phyloP scores from a whole-genome alignment of 2,888 invertebrate species.

The Zeuzera pyrina region DNA sequence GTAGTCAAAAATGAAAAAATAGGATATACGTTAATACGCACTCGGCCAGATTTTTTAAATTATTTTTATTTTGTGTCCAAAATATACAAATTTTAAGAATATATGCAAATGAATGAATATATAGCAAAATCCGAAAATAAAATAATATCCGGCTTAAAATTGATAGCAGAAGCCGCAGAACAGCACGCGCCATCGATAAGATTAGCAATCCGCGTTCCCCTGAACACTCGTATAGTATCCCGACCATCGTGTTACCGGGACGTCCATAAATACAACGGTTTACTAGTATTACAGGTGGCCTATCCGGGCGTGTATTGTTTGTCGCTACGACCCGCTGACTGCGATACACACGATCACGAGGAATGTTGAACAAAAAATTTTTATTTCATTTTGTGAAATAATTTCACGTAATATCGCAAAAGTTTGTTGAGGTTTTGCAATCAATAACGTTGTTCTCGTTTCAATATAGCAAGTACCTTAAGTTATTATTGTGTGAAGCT shows the following conservation, averaged over 20 bases:
- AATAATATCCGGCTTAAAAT: too few species aligned
- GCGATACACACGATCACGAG: neutral
- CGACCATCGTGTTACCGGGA: slow-evolving; percentile 5
- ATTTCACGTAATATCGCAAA: neutral
- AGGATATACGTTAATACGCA: neutral
- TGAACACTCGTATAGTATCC: slow-evolving; percentile 7
- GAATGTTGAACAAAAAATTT: neutral
- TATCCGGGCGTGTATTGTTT: slow-evolving; percentile 11
- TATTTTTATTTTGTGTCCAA: neutral
- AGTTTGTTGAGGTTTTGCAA: too few species aligned
- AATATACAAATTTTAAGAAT: too few species aligned
- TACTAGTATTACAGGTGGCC: slow-evolving; percentile 9
- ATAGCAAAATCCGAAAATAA: too few species aligned
- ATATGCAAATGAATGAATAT: too few species aligned
- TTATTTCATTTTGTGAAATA: neutral
- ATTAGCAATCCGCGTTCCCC: slow-evolving; percentile 6
- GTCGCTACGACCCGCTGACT: slow-evolving; percentile 1
- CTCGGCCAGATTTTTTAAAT: neutral
- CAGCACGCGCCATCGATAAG: too few species aligned
- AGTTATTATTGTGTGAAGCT: too few species aligned
- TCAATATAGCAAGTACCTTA: too few species aligned
- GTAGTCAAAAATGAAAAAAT: neutral
- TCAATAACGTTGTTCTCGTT: too few species aligned
- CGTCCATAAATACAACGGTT: slow-evolving; percentile 1
- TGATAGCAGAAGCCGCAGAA: too few species aligned